Conservation (phyloP, 2,888 invertebrate genomes). For the Eueremaeus valkanovi region DNA sequence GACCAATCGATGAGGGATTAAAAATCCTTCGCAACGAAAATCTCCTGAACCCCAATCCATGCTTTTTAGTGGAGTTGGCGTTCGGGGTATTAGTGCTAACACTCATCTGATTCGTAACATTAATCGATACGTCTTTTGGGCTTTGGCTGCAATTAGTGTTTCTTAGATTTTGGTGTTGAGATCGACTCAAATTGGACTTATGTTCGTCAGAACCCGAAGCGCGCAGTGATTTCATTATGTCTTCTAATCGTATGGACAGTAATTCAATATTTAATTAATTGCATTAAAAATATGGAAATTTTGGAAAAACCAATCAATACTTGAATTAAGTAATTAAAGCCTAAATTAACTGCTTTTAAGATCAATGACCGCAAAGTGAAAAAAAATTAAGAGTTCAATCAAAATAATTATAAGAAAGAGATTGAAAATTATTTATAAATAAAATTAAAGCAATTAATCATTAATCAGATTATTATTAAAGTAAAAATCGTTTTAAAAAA, state of each 20-base stretch:
- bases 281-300: not conserved
- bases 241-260: not conserved
- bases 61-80: slow-evolving; percentile 39
- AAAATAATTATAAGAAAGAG: not conserved
- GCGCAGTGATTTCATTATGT: slow-evolving; percentile 10
- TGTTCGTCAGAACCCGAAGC: not conserved
- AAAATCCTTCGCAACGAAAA: slow-evolving; percentile 46
- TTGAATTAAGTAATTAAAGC: not conserved
- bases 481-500: too few relatives aligned
- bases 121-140: not conserved
- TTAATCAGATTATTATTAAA: not conserved
- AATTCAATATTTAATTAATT: not conserved
- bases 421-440: too few relatives aligned
- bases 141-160: not conserved
- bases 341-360: not conserved
- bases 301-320: too few relatives aligned
- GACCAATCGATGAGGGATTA: slow-evolving; percentile 44
- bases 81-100: not conserved
- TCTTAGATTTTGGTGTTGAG: not conserved
- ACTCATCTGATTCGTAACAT: not conserved
- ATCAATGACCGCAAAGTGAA: not conserved
- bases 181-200: not conserved
- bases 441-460: not conserved
- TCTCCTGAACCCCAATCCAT: slow-evolving; percentile 43
- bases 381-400: not conserved